phyloP scores from a whole-genome alignment of 2,888 invertebrate species.

The Sminthurinus aureus region DNA sequence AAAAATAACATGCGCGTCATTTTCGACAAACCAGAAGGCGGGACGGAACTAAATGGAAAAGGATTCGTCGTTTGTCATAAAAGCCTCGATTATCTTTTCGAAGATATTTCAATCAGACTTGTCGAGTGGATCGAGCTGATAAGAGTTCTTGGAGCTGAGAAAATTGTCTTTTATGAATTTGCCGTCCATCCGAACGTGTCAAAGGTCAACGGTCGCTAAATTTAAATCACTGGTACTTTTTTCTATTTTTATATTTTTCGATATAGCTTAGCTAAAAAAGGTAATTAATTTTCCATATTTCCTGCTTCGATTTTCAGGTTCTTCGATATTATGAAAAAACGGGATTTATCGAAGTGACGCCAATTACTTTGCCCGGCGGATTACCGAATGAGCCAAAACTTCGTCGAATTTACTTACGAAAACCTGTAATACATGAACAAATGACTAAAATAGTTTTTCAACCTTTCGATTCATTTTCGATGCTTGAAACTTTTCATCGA shows the following conservation, averaged over 20 bases:
- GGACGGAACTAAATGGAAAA: constrained; percentile 72
- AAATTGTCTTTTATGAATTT: constrained; percentile 29
- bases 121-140: constrained; percentile 40
- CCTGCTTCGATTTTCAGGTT: not conserved
- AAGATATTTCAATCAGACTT: not conserved
- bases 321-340: constrained; percentile 17
- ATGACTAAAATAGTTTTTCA: no score
- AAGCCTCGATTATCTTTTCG: constrained; percentile 42
- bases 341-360: constrained; percentile 9
- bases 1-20: constrained; percentile 85
- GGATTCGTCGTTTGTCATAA: constrained; percentile 93
- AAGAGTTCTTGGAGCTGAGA: constrained; percentile 24
- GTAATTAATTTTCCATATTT: not conserved
- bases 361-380: constrained; percentile 2
- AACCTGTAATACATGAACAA: constrained; percentile 17
- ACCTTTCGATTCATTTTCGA: no score
- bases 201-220: constrained; percentile 18
- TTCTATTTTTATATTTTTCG: not conserved
- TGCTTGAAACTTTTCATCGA: no score
- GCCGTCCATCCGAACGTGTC: constrained; percentile 11
- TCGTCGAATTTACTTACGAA: constrained; percentile 7
- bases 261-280: no score
- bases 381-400: constrained; percentile 26
- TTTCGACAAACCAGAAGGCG: constrained; percentile 79
- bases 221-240: not conserved